phyloP scores from a whole-genome alignment of 2,797 vertebrate species.

The Eospalax fontanierii region DNA sequence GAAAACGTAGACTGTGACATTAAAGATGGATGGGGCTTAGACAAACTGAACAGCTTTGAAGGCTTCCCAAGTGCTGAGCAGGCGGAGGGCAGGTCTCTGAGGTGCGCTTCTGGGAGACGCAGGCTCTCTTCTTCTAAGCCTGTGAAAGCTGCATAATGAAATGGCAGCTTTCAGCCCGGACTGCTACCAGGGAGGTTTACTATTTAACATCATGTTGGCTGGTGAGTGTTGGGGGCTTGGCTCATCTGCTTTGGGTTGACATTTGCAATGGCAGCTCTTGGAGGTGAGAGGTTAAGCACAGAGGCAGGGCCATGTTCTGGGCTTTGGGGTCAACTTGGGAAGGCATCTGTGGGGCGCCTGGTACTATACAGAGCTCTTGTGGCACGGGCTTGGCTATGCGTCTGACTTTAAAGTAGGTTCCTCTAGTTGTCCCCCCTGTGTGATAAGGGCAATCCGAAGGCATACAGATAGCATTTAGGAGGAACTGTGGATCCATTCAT shows the following conservation, averaged over 20 bases:
- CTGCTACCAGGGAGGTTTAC: background rate
- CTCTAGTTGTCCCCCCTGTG: background rate
- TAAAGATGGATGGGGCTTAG: constrained; percentile 78
- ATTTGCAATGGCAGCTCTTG: background rate
- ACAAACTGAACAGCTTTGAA: constrained; percentile 67
- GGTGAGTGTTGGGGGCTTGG: background rate
- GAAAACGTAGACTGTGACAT: constrained; percentile 71
- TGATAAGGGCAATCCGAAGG: constrained; percentile 59
- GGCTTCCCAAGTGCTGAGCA: constrained; percentile 40
- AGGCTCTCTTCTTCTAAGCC: constrained; percentile 4
- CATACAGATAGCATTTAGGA: constrained; percentile 66
- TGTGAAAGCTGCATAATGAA: background rate
- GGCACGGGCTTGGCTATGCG: background rate
- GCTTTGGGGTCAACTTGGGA: background rate
- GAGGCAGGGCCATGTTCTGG: background rate
- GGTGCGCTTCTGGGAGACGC: constrained; percentile 19
- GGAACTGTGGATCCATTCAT: constrained; percentile 58
- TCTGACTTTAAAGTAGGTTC: constrained; percentile 67
- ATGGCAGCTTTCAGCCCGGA: constrained; percentile 10
- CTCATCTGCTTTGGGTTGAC: background rate
- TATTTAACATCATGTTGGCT: constrained; percentile 25
- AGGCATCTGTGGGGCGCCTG: background rate
- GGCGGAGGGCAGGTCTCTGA: constrained; percentile 58
- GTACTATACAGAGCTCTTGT: background rate
- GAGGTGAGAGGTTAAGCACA: background rate